Evolutionary conservation across 2,797 vertebrate genomes (phyloP).

Genomic region (Mormyrops boulengeri): DNA sequence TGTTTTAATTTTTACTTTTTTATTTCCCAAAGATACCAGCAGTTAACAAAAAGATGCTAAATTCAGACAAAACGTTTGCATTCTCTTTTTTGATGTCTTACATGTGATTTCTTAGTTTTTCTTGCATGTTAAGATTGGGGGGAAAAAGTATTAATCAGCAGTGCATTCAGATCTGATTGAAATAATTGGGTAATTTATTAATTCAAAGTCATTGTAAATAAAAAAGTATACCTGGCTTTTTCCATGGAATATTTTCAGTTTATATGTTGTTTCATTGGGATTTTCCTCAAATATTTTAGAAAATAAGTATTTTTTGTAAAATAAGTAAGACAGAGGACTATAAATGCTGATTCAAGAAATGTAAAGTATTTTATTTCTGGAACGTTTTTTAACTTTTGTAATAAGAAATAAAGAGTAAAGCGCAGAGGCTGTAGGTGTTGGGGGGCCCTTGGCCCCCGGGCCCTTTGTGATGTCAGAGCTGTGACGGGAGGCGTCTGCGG

Average conservation of each 20-base stretch:
- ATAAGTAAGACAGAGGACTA: conserved; percentile 34
- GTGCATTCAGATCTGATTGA: neutral
- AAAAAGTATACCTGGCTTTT: conserved; percentile 18
- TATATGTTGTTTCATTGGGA: conserved; percentile 28
- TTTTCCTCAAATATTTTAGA: conserved; percentile 36
- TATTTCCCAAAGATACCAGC: conserved; percentile 3
- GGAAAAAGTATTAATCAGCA: neutral
- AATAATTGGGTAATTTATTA: conserved; percentile 8
- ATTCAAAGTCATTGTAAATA: conserved; percentile 15
- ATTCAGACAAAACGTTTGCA: neutral
- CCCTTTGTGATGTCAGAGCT: conserved; percentile 20
- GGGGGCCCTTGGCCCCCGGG: conserved; percentile 5
- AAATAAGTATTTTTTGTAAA: conserved; percentile 57
- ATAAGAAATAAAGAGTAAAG: conserved; percentile 34
- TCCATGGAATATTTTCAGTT: conserved; percentile 19
- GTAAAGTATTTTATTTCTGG: conserved; percentile 61
- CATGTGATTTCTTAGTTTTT: neutral
- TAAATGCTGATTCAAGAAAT: conserved; percentile 51
- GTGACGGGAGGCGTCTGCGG: conserved; percentile 29
- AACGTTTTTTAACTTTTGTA: conserved; percentile 55
- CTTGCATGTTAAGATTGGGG: neutral
- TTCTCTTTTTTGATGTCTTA: conserved; percentile 16
- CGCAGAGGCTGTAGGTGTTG: conserved; percentile 18
- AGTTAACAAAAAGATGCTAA: neutral
- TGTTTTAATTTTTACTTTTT: neutral